Evolutionary conservation across 2,113 vertebrate genomes (phyloP).

Genomic region (Choloepus hoffmanni): DNA sequence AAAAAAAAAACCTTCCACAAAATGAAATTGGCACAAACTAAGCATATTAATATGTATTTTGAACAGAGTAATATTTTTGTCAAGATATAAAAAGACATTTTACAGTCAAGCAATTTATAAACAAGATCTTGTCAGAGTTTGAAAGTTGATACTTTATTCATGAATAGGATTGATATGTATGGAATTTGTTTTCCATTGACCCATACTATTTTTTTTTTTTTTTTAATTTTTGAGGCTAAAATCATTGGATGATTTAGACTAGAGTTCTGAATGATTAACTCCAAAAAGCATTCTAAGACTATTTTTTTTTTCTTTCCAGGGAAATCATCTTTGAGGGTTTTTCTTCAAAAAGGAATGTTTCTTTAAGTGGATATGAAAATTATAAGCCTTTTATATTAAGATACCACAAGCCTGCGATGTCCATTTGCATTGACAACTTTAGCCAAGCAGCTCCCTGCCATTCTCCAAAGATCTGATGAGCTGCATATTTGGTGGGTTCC

Average conservation of each 20-base stretch:
- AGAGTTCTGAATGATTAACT: slow-evolving; percentile 52
- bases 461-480: background rate
- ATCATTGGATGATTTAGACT: background rate
- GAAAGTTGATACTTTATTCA: background rate
- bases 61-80: slow-evolving; percentile 55
- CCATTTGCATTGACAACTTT: background rate
- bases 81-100: slow-evolving; percentile 34
- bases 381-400: background rate
- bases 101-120: background rate
- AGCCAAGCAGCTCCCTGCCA: background rate
- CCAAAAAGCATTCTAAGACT: slow-evolving; percentile 24
- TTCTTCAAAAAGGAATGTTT: slow-evolving; percentile 42
- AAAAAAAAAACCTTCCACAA: background rate
- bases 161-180: background rate
- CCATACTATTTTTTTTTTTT: background rate
- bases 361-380: slow-evolving; percentile 37
- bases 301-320: background rate
- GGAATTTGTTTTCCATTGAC: background rate
- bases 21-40: background rate
- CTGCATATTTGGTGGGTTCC: background rate
- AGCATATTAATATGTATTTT: slow-evolving; percentile 18
- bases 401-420: background rate
- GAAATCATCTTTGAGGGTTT: slow-evolving; percentile 38
- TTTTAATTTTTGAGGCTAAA: background rate
- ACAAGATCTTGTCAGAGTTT: background rate